phyloP scores from a whole-genome alignment of 2,113 vertebrate genomes.

The Marmota flaviventris region DNA sequence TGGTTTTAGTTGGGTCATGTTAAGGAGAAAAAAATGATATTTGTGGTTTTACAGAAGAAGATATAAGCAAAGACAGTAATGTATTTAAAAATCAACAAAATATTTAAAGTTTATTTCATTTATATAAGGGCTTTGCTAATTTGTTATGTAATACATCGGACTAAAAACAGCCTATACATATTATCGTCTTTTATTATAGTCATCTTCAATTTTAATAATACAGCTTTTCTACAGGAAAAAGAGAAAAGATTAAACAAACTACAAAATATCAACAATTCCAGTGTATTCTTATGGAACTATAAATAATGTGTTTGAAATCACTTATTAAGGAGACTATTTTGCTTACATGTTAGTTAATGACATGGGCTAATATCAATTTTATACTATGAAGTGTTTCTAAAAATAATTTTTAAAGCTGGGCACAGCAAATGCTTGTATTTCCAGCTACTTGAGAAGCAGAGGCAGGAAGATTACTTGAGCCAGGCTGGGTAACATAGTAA shows the following conservation, averaged over 20 bases:
- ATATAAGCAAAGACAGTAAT: background rate
- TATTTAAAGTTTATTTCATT: background rate
- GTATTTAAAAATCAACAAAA: slow-evolving; percentile 7
- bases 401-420: background rate
- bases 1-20: background rate
- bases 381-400: slow-evolving; percentile 41
- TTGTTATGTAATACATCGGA: background rate
- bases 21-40: background rate
- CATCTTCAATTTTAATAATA: slow-evolving; percentile 43
- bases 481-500: background rate
- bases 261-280: slow-evolving; percentile 32
- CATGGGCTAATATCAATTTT: slow-evolving; percentile 34
- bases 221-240: slow-evolving; percentile 25
- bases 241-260: slow-evolving; percentile 31
- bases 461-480: background rate
- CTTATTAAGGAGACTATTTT: background rate
- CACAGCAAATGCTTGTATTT: background rate
- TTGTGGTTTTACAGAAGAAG: background rate
- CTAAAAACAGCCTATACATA: background rate
- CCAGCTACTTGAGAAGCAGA: background rate
- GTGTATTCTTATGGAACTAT: background rate
- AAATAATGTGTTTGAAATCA: slow-evolving; percentile 45
- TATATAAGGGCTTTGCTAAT: slow-evolving; percentile 19
- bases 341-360: slow-evolving; percentile 44
- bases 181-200: background rate